These are phyloP conservation scores for Acleris cristana DNA, from an alignment of 2,888 invertebrate genomes.

Conservation along the genomic window DNA sequence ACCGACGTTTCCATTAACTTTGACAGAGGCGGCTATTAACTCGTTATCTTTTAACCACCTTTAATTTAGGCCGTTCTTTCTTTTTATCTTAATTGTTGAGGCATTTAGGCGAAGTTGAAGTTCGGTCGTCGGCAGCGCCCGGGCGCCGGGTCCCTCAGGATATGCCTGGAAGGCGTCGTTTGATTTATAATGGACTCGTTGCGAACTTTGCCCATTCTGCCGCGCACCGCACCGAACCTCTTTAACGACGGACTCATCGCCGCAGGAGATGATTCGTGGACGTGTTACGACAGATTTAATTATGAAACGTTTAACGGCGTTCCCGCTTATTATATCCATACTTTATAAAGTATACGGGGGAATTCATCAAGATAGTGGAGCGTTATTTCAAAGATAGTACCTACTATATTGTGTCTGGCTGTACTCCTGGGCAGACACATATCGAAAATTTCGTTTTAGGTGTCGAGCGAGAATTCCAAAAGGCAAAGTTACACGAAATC, in stretches of 20 bases:
- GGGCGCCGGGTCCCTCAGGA: conserved; percentile 79
- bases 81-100: conserved; percentile 84
- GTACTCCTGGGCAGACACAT: no score
- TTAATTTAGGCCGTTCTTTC: conserved; percentile 81
- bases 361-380: background rate
- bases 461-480: no score
- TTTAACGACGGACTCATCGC: conserved; percentile 81
- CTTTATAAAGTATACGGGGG: conserved; percentile 48
- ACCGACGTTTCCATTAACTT: conserved; percentile 61
- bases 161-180: conserved; percentile 82
- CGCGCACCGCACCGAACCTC: conserved; percentile 76
- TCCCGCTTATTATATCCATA: conserved; percentile 70
- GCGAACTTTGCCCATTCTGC: conserved; percentile 81
- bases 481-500: no score
- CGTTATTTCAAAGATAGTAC: background rate
- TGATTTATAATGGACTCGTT: conserved; percentile 84
- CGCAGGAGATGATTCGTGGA: conserved; percentile 82
- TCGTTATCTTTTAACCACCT: conserved; percentile 83
- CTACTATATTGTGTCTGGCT: no score
- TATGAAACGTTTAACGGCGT: conserved; percentile 77
- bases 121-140: conserved; percentile 66
- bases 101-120: conserved; percentile 81
- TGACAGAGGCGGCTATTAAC: conserved; percentile 70
- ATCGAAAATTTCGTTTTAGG: no score
- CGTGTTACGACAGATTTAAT: conserved; percentile 84